Base-by-base conservation (phyloP, 2,797 vertebrate genomes). In the Spondyliosoma cantharus region DNA sequence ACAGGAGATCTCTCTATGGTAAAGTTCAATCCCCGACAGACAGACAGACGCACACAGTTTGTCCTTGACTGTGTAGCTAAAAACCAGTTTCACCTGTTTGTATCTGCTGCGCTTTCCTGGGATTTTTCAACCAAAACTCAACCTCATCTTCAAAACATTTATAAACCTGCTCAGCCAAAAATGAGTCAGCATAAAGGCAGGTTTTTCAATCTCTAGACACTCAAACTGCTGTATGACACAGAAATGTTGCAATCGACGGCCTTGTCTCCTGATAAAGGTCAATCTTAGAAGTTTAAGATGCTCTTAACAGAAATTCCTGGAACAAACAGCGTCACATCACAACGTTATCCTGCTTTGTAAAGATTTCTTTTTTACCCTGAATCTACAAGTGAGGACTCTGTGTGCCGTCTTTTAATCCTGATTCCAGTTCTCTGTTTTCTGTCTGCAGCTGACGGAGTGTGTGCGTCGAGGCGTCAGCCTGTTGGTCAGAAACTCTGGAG, bases 401-500 rank as follows among this genome's bases (percentile, higher is more conserved):
- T 48, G 37, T 37, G 3, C 37, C 37, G 8, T 37, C 37, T 37
- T 11, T 9, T 11, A 27, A 46, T 29, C 6, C 19, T 8, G 7
- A 43, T 32, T 37, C 48, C 1, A 5, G 15, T 50, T n/a, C 12
- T 20, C 11, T 53, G 9, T 19, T 37, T 22, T 7, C 13, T 20
- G 2, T 65, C 70, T 80, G 1, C 91, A 99, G 98, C 89, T 99
- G 87, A 96, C 95, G 5, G 96, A 97, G 85, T 96, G 95, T 67
- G 96, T 96, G 87, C 93, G 94, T 80, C 95, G 95, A 22, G 98
- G 97, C 79, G 95, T 96, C 86, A 97, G 96, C 83, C 84, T 99
- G 86, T 82, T 98, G 92, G 97, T 97, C 68, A 93, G 96, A 92
- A 96, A 97, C 91, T 93, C 96, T 0, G 95, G 93, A 60, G 97